Evolutionary conservation across 1,140 invertebrate genomes (phyloP).

Genomic region (Rhyzopertha dominica): DNA sequence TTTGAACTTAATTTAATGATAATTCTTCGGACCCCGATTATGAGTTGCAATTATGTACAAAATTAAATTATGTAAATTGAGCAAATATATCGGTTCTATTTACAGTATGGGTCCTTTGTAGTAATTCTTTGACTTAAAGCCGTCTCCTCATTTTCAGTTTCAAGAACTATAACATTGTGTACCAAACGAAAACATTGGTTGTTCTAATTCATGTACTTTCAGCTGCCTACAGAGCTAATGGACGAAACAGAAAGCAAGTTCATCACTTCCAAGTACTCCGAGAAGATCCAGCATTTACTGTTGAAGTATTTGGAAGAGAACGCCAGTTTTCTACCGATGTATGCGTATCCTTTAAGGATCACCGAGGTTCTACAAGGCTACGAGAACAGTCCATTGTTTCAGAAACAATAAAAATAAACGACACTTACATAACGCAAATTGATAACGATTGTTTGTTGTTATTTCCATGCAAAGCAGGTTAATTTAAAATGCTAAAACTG

Average conservation of each 20-base stretch:
- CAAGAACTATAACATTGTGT: not conserved
- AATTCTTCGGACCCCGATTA: no score
- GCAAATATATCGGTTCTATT: constrained; percentile 15
- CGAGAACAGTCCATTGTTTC: constrained; percentile 38
- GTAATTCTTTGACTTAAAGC: not conserved
- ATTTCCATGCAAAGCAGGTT: no score
- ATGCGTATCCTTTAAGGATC: constrained; percentile 34
- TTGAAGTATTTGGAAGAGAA: constrained; percentile 35
- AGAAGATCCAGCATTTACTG: constrained; percentile 31
- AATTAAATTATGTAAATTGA: not conserved
- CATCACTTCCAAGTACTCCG: constrained; percentile 22
- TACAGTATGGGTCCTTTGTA: not conserved
- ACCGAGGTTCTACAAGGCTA: constrained; percentile 30
- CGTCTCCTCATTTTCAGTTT: not conserved
- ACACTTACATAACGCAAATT: no score
- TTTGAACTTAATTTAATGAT: no score
- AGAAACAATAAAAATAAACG: constrained; percentile 13
- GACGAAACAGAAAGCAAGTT: constrained; percentile 26
- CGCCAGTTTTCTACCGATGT: constrained; percentile 34
- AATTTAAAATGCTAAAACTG: no score
- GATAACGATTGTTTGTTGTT: no score
- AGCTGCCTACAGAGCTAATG: constrained; percentile 20
- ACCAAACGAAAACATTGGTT: not conserved
- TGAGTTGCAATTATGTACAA: no score
- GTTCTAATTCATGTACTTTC: constrained; percentile 10